These are phyloP conservation scores for Aegithalos caudatus DNA, from an alignment of 2,113 vertebrate genomes.

Conservation along the genomic window DNA sequence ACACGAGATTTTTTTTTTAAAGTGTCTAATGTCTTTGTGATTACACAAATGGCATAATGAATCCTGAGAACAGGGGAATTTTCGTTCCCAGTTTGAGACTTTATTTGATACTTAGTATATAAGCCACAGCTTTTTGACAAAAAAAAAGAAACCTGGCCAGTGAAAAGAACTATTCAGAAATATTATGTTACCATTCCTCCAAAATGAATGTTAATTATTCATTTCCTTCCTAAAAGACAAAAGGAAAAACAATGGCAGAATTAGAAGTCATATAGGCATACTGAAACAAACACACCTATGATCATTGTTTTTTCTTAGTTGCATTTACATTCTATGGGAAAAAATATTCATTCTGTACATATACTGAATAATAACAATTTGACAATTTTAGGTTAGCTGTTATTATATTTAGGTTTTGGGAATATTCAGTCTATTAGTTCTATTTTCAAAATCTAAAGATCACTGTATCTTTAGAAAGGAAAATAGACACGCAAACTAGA, in stretches of 20 bases:
- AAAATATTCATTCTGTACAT: background rate
- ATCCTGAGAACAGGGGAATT: background rate
- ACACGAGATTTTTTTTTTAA: background rate
- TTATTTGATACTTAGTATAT: background rate
- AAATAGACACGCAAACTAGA: conserved; percentile 10
- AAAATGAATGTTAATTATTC: background rate
- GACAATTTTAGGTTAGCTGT: background rate
- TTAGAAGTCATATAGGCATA: background rate
- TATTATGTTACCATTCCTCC: background rate
- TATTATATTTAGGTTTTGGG: background rate
- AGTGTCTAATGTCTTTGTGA: background rate
- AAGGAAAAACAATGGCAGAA: background rate
- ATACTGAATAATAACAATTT: background rate
- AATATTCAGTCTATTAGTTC: background rate
- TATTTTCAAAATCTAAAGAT: conserved; percentile 56
- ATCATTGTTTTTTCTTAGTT: background rate
- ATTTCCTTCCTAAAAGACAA: background rate
- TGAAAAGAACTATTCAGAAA: background rate
- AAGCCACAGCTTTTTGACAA: background rate
- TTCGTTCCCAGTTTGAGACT: background rate
- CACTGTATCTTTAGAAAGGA: conserved; percentile 5
- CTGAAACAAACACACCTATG: background rate
- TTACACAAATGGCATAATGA: background rate
- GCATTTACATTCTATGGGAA: background rate
- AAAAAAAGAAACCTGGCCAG: background rate